Conservation (phyloP, 1,140 invertebrate genomes). For the Drosophila arizonae region DNA sequence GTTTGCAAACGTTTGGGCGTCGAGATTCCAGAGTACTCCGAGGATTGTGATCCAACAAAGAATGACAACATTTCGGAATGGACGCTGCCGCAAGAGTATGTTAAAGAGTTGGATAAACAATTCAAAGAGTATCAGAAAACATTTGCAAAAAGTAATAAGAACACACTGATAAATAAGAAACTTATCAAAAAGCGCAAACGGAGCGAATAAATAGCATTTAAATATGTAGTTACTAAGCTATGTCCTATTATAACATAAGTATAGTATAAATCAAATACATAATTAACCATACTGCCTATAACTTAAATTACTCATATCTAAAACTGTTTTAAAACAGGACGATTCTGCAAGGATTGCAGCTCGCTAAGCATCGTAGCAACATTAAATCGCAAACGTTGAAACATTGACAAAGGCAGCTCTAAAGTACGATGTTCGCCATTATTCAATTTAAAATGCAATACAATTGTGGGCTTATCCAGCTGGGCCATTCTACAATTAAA, state of each 20-base stretch:
- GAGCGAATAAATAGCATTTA: slow-evolving; percentile 23
- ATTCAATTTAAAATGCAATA: slow-evolving; percentile 72
- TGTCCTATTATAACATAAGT: background rate
- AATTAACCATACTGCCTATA: background rate
- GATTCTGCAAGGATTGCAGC: slow-evolving; percentile 72
- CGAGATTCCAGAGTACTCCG: slow-evolving; percentile 88
- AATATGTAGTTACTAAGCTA: background rate
- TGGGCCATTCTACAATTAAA: slow-evolving; percentile 42
- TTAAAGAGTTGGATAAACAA: slow-evolving; percentile 60
- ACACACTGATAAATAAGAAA: background rate
- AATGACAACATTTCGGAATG: slow-evolving; percentile 85
- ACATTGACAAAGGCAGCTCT: slow-evolving; percentile 77
- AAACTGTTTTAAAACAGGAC: slow-evolving; percentile 66
- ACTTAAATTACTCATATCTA: slow-evolving; percentile 15
- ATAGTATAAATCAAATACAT: too few species aligned
- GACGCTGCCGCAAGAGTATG: slow-evolving; percentile 84
- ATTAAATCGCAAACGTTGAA: slow-evolving; percentile 77
- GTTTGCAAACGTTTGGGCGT: slow-evolving; percentile 89
- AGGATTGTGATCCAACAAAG: slow-evolving; percentile 87
- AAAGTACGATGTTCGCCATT: slow-evolving; percentile 71
- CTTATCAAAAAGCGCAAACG: slow-evolving; percentile 31
- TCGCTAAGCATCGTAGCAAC: slow-evolving; percentile 72
- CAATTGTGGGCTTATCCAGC: slow-evolving; percentile 68
- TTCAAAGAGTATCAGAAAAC: slow-evolving; percentile 56
- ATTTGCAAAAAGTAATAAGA: slow-evolving; percentile 23